These are phyloP conservation scores for Oxygymnocypris stewartii DNA, from an alignment of 2,113 vertebrate species.

Conservation along the genomic window DNA sequence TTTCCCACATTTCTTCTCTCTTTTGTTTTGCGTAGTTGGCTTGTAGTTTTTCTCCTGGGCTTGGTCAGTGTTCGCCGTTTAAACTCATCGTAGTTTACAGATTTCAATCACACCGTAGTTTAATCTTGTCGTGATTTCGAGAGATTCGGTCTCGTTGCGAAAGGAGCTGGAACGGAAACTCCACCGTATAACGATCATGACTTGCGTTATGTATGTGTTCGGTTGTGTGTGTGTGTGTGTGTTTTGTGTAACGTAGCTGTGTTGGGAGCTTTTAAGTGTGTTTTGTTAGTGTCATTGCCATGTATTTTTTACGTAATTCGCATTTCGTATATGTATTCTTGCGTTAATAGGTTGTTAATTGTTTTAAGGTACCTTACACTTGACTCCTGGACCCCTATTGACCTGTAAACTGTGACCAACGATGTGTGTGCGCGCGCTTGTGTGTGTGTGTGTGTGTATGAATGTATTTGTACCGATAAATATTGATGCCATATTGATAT, in stretches of 20 bases:
- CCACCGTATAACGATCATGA: conserved; percentile 20
- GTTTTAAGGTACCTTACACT: conserved; percentile 61
- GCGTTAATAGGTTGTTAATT: conserved; percentile 49
- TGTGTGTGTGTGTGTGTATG: conserved; percentile 48
- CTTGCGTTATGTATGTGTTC: conserved; percentile 19
- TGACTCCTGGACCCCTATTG: conserved; percentile 61
- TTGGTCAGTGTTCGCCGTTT: conserved; percentile 22
- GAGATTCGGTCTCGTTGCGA: background rate
- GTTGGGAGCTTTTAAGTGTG: conserved; percentile 29
- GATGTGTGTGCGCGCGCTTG: conserved; percentile 57
- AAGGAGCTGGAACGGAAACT: conserved; percentile 22
- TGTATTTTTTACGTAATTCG: conserved; percentile 15
- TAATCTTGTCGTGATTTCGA: conserved; percentile 10
- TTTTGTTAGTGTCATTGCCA: conserved; percentile 10
- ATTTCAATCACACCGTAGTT: conserved; percentile 32
- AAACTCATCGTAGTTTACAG: conserved; percentile 27
- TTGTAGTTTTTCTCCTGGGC: conserved; percentile 30
- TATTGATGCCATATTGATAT: conserved; percentile 78
- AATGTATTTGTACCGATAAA: conserved; percentile 72
- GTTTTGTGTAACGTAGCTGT: conserved; percentile 21
- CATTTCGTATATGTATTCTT: conserved; percentile 12
- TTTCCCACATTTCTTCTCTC: conserved; percentile 9
- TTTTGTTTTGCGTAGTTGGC: background rate
- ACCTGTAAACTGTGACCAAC: conserved; percentile 62
- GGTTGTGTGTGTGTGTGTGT: conserved; percentile 27